phyloP scores from a whole-genome alignment of 2,113 vertebrate species.

The Arizona elegans region DNA sequence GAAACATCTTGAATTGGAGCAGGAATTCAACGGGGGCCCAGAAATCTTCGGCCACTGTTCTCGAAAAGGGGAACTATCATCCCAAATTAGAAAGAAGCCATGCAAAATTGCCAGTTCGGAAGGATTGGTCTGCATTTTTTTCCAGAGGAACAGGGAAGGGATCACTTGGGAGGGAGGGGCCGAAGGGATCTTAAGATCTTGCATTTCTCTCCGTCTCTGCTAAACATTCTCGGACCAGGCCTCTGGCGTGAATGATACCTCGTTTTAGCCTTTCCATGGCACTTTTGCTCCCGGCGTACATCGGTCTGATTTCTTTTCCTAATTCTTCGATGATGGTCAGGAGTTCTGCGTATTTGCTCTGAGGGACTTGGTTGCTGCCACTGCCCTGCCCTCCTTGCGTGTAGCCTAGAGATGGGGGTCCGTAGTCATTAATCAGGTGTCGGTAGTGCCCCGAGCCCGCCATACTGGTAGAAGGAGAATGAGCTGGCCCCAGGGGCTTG shows the following conservation, averaged over 20 bases:
- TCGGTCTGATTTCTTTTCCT: slow-evolving; percentile 97
- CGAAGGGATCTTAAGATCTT: slow-evolving; percentile 78
- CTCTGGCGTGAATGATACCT: slow-evolving; percentile 96
- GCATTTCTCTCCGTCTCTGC: slow-evolving; percentile 96
- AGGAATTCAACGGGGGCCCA: neutral
- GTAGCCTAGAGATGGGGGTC: slow-evolving; percentile 93
- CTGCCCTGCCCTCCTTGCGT: slow-evolving; percentile 89
- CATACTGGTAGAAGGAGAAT: slow-evolving; percentile 89
- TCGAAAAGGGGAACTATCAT: slow-evolving; percentile 36
- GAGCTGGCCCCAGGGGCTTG: slow-evolving; percentile 87
- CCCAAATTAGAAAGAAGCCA: slow-evolving; percentile 6
- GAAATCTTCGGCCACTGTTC: neutral
- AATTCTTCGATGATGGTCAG: slow-evolving; percentile 97
- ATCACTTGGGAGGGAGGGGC: slow-evolving; percentile 14
- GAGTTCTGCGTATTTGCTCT: slow-evolving; percentile 98
- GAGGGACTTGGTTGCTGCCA: slow-evolving; percentile 89
- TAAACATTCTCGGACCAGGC: slow-evolving; percentile 94
- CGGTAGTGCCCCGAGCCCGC: slow-evolving; percentile 86
- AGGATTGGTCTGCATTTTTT: slow-evolving; percentile 56
- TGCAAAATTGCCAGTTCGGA: slow-evolving; percentile 50
- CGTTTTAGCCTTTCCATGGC: slow-evolving; percentile 98
- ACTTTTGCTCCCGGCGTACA: slow-evolving; percentile 95
- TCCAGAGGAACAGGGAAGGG: slow-evolving; percentile 11
- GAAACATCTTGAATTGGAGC: neutral
- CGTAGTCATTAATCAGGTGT: slow-evolving; percentile 93